A percentile compares a stretch with the other conserved stretches of the same genome.
phyloP scores from a whole-genome alignment of 1,140 invertebrate species.

The Drosophila biarmipes region DNA sequence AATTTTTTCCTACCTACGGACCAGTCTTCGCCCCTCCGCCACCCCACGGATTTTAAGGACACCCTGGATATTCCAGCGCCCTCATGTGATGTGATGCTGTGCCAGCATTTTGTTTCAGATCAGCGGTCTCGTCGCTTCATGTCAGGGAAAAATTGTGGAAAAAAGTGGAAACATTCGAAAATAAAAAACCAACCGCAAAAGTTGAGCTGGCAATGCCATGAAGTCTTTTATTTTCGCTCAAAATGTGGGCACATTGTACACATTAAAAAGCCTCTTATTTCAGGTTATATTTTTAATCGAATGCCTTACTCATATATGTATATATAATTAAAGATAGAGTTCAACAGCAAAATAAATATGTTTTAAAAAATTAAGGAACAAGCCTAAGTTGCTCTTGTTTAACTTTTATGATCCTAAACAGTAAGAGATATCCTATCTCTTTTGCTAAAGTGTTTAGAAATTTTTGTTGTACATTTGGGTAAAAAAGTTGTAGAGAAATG shows the following conservation, averaged over 20 bases:
- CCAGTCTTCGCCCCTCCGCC: not conserved
- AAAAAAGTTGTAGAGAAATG: not conserved
- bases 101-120: constrained; percentile 59
- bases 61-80: constrained; percentile 18
- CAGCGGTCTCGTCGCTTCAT: constrained; percentile 39
- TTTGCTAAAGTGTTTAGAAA: too few species aligned
- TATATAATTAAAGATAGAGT: too few species aligned
- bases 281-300: too few species aligned
- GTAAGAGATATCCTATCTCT: too few species aligned
- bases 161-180: constrained; percentile 2
- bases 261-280: too few species aligned
- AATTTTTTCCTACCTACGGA: constrained; percentile 62
- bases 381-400: too few species aligned
- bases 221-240: not conserved
- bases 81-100: constrained; percentile 51
- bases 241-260: too few species aligned
- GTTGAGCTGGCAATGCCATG: constrained; percentile 11
- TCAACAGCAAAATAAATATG: too few species aligned
- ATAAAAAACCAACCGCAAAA: constrained; percentile 29
- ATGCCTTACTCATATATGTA: too few species aligned
- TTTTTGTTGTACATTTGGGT: not conserved
- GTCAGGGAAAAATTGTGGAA: constrained; percentile 18
- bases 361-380: too few species aligned
- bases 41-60: constrained; percentile 8
- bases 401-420: too few species aligned